phyloP scores from a whole-genome alignment of 64 coral and sea anemone genomes.

The Cladopsammia gracilis region DNA sequence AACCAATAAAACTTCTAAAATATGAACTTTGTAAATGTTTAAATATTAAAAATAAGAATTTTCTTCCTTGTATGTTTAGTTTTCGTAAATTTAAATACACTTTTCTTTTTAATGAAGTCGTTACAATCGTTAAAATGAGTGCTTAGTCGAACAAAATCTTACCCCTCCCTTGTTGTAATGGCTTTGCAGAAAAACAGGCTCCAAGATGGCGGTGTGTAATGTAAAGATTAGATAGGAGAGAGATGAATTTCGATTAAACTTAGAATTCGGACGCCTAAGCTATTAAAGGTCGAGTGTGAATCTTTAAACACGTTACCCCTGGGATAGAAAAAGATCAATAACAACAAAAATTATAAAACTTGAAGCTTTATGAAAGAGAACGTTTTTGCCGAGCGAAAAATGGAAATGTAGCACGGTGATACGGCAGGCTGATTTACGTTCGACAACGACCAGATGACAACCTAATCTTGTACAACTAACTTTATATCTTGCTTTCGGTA shows the following conservation, averaged over 20 bases:
- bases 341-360: too few species aligned
- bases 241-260: background rate
- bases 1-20: background rate
- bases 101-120: background rate
- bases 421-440: background rate
- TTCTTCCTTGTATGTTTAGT: background rate
- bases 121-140: background rate
- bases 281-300: background rate
- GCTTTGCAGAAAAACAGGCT: background rate
- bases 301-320: background rate
- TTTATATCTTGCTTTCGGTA: background rate
- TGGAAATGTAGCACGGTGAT: background rate
- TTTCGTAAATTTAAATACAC: background rate
- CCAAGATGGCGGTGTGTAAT: constrained; percentile 31
- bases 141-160: background rate
- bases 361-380: background rate
- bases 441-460: background rate
- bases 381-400: background rate
- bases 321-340: background rate
- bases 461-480: background rate
- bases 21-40: background rate
- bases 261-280: background rate
- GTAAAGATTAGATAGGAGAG: background rate
- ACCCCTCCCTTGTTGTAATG: background rate
- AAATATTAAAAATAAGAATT: background rate